Conservation (phyloP, 2,888 invertebrate genomes). For the Agrochola lota region DNA sequence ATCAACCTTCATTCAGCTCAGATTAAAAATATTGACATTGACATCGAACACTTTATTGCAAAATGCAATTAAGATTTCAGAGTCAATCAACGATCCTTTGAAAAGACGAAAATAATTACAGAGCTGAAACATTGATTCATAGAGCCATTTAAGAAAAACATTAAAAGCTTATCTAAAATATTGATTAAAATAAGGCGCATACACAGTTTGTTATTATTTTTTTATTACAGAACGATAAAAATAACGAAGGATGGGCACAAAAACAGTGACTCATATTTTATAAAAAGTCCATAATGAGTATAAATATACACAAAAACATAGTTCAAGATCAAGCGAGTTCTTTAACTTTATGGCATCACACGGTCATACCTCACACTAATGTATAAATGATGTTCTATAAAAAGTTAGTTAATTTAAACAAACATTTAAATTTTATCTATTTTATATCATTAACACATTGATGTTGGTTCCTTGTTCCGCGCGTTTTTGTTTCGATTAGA, state of each 20-base stretch:
- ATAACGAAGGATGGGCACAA: neutral
- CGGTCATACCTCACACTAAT: conserved; percentile 7
- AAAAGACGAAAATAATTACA: neutral
- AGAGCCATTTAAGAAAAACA: neutral
- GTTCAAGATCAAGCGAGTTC: conserved; percentile 54
- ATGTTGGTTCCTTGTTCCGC: conserved; percentile 48
- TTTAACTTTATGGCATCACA: conserved; percentile 32
- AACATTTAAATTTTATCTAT: conserved; percentile 12
- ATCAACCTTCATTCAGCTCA: neutral
- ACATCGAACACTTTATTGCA: neutral
- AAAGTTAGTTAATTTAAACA: conserved; percentile 33
- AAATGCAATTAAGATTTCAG: neutral
- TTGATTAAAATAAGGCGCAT: too few species aligned
- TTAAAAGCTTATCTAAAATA: neutral
- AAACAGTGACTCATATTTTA: conserved; percentile 22
- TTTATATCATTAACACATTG: neutral
- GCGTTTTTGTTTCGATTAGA: conserved; percentile 20
- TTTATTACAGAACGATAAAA: conserved; percentile 1
- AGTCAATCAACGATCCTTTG: conserved; percentile 1
- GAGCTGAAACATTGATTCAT: neutral
- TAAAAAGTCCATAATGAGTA: conserved; percentile 13
- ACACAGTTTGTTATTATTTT: neutral
- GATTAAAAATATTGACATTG: neutral
- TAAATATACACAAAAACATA: conserved; percentile 25
- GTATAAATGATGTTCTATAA: neutral